Conservation (phyloP, 2,797 vertebrate species). For the Dendrocincla fuliginosa region DNA sequence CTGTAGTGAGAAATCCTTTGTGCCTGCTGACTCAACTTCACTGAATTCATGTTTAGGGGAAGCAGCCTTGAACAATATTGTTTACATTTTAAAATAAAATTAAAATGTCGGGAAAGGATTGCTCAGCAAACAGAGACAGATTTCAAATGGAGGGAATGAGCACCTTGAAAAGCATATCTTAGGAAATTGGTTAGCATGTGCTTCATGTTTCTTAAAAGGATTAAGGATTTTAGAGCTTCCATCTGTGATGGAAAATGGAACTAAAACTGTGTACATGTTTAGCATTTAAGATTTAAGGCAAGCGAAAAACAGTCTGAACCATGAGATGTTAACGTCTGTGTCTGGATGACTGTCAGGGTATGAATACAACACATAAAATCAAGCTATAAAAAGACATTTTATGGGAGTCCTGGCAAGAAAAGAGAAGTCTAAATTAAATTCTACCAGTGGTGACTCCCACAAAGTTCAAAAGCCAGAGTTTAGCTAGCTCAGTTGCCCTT, state of each 20-base stretch:
- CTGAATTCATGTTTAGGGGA: background rate
- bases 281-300: background rate
- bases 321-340: background rate
- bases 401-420: background rate
- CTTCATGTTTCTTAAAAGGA: background rate
- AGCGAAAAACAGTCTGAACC: background rate
- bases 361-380: background rate
- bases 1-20: background rate
- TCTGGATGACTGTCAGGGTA: slow-evolving; percentile 2
- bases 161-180: background rate
- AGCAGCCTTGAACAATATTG: background rate
- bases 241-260: background rate
- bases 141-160: background rate
- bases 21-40: background rate
- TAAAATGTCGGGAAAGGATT: background rate
- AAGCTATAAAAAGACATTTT: background rate
- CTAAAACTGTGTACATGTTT: background rate
- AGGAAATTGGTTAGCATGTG: background rate
- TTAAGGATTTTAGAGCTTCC: background rate
- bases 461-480: background rate
- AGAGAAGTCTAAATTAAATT: background rate
- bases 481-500: background rate
- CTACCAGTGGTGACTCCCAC: background rate
- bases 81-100: slow-evolving; percentile 8
- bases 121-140: background rate